Evolutionary conservation across 2,888 invertebrate species (phyloP).

Genomic region (Ischnus inquisitorius): DNA sequence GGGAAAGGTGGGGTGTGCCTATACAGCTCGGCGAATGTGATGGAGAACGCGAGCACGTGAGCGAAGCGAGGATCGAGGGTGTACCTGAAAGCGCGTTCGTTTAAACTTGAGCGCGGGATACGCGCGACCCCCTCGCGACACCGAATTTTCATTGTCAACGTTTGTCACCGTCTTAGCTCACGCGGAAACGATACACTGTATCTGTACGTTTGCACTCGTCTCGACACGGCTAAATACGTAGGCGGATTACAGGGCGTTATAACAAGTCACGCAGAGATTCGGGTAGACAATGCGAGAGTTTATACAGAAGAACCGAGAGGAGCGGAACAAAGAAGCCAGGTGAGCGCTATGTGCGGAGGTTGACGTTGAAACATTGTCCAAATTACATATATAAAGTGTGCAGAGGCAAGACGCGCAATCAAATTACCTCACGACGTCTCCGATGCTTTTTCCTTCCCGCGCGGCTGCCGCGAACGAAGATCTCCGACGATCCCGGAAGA

Average conservation of each 20-base stretch:
- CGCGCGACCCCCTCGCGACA: constrained; percentile 42
- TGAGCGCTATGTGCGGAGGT: too few species aligned
- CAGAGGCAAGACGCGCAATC: constrained; percentile 10
- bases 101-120: not conserved
- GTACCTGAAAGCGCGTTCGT: not conserved
- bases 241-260: constrained; percentile 73
- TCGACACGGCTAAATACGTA: constrained; percentile 74
- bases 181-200: not conserved
- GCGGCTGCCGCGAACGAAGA: not conserved
- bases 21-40: constrained; percentile 1
- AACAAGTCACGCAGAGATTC: constrained; percentile 73
- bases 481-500: constrained; percentile 7
- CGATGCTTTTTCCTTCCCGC: not conserved
- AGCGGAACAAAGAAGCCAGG: not conserved
- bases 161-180: constrained; percentile 36
- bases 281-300: not conserved
- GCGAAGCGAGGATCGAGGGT: not conserved
- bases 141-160: constrained; percentile 62
- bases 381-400: not conserved
- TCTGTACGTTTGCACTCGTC: constrained; percentile 38
- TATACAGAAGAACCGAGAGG: not conserved
- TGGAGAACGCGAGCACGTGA: not conserved
- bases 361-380: not conserved
- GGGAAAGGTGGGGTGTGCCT: not conserved
- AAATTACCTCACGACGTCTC: constrained; percentile 21